Percentiles rank a stretch among this genome's conserved stretches.
phyloP scores from a whole-genome alignment of 1,140 invertebrate species.

The Ips nitidus region DNA sequence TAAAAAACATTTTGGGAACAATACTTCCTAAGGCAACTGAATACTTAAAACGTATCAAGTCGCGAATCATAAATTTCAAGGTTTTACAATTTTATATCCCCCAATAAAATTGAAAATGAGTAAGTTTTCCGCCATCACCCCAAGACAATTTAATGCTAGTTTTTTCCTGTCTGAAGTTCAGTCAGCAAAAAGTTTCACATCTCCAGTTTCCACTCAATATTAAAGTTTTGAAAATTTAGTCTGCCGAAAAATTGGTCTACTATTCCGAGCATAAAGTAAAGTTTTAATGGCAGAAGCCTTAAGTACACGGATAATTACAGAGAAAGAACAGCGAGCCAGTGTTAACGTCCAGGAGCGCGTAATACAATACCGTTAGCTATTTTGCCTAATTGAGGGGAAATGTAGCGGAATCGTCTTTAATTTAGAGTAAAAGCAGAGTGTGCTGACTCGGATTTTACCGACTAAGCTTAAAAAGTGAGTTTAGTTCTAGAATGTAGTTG shows the following conservation, averaged over 20 bases:
- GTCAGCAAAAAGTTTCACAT: no score
- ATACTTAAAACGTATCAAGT: conserved; percentile 23
- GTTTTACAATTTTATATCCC: neutral
- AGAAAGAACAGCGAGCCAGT: neutral
- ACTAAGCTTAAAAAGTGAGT: no score
- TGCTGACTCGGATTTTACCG: no score
- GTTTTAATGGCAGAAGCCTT: neutral
- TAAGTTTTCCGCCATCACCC: no score
- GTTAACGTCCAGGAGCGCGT: conserved; percentile 3
- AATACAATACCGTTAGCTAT: conserved; percentile 1
- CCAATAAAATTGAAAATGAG: no score
- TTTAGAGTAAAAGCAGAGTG: neutral
- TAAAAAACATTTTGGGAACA: conserved; percentile 18
- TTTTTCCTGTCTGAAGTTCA: no score
- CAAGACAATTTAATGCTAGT: no score
- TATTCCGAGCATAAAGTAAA: conserved; percentile 1
- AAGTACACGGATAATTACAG: conserved; percentile 2
- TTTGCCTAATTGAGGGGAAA: neutral
- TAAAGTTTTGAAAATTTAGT: no score
- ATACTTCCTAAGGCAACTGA: conserved; percentile 27
- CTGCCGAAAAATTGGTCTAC: no score
- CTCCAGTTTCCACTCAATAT: no score
- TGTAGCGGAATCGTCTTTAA: neutral
- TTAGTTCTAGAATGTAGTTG: no score
- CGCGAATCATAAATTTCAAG: neutral